Evolutionary conservation across 37 sponge, comb jelly and placozoan genomes (phyloP), one percentile per base, ranked within the genome.

Genomic region (Cladorhizidae sp.): DNA sequence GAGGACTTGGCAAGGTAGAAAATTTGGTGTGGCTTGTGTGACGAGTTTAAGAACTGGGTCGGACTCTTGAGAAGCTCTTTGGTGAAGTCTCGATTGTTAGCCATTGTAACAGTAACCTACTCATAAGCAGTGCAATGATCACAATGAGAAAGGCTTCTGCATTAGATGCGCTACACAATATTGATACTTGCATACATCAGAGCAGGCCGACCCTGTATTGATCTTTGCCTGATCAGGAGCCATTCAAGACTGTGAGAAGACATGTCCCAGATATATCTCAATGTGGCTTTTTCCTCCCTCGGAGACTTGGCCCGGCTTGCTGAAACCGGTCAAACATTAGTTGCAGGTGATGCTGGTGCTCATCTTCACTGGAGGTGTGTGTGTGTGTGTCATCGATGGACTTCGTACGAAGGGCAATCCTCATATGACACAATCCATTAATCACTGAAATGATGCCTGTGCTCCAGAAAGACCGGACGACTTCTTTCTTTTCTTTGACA

Each of bases 381-480:
- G 85, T 69, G 37, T 82, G 64, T 26, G 85, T 65, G 58, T 88
- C 89, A 38, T 88, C 88, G 31, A 88, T 11, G 49, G 69, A 91
- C 22, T 43, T 83, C 6, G 84, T 64, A 80, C 81, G 40, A 86
- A 87, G 2, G 83, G 81, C n/a, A 88, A 55, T 1, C 87, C 87
- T 37, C 67, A 37, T 5, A 91, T 35, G 20, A 91, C 57, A 21
- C 55, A 41, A 64, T 86, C 87, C 82, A 91, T 78, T 28, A 87
- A 33, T 9, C 84, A 33, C 56, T 91, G 87, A 67, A 91, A 91
- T 0, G 92, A 57, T 21, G 84, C 64, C 7, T 87, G 88, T 28
- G 79, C 88, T 1, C 88, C 88, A 21, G 68, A 51, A n/a, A 91
- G 40, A 0, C 87, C 87, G 63, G 86, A 86, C 36, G 87, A 75